Evolutionary conservation across 2,888 invertebrate species (phyloP).

Genomic region (Rhagonycha lutea): DNA sequence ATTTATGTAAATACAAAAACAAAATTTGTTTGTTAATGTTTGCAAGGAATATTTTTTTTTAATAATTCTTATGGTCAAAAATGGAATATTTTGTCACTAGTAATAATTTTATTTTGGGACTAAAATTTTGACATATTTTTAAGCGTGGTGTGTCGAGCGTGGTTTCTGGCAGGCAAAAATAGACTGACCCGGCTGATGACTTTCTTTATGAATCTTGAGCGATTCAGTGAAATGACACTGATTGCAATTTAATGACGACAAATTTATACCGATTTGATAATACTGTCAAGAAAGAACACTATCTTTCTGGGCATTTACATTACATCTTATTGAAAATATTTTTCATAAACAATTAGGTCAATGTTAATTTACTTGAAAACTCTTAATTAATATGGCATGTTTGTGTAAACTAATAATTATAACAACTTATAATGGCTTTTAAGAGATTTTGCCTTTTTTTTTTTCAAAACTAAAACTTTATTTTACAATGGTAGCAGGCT

Average conservation of each 20-base stretch:
- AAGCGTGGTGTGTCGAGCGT: slow-evolving; percentile 41
- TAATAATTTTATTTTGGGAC: background rate
- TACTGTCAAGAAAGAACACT: slow-evolving; percentile 5
- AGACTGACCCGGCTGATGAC: slow-evolving; percentile 55
- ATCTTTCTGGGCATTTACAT: background rate
- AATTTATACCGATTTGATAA: slow-evolving; percentile 19
- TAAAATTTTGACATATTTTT: background rate
- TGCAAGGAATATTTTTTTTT: background rate
- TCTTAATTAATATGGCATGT: slow-evolving; percentile 23
- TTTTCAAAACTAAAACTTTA: slow-evolving; percentile 20
- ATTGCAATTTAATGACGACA: slow-evolving; percentile 20
- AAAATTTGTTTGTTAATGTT: background rate
- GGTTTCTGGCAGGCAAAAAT: slow-evolving; percentile 41
- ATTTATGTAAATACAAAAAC: background rate
- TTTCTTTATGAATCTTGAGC: slow-evolving; percentile 37
- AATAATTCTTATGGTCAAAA: background rate
- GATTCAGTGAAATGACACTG: slow-evolving; percentile 15
- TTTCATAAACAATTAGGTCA: slow-evolving; percentile 9
- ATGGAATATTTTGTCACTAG: background rate
- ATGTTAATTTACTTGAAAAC: slow-evolving; percentile 10
- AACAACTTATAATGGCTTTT: slow-evolving; percentile 24
- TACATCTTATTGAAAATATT: slow-evolving; percentile 15
- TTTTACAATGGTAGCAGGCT: slow-evolving; percentile 26
- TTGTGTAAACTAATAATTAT: slow-evolving; percentile 27
- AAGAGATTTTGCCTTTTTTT: slow-evolving; percentile 21